Conservation (phyloP, 2,797 vertebrate species). For the Gobio occitaniae region DNA sequence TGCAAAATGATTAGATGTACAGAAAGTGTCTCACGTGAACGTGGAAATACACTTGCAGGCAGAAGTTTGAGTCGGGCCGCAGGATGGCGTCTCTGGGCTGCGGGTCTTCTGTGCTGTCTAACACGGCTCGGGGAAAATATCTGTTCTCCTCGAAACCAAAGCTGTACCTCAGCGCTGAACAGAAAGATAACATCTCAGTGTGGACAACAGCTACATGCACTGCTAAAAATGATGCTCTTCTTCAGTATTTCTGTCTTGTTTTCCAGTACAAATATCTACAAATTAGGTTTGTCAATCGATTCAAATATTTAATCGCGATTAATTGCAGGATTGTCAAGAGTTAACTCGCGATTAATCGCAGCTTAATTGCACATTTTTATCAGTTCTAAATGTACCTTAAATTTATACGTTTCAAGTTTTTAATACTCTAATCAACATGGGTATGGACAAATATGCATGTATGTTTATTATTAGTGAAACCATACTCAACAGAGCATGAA, state of each 20-base stretch:
- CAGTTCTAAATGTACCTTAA: too few relatives aligned
- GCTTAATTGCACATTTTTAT: too few relatives aligned
- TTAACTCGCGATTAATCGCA: too few relatives aligned
- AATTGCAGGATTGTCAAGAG: too few relatives aligned
- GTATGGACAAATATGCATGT: too few relatives aligned
- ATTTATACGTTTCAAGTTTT: too few relatives aligned
- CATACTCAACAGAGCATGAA: too few relatives aligned
- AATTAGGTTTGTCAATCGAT: too few relatives aligned
- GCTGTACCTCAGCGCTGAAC: conserved; percentile 80
- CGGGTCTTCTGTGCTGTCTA: conserved; percentile 80
- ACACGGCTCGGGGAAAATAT: conserved; percentile 82
- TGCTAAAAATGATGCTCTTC: not conserved
- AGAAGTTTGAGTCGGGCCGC: conserved; percentile 68
- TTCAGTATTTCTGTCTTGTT: not conserved
- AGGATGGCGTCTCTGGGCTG: conserved; percentile 71
- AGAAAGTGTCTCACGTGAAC: conserved; percentile 82
- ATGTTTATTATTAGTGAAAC: too few relatives aligned
- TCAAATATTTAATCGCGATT: too few relatives aligned
- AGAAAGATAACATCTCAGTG: not conserved
- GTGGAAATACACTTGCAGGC: conserved; percentile 83
- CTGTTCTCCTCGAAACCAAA: conserved; percentile 86
- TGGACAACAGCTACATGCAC: not conserved
- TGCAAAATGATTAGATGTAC: not conserved
- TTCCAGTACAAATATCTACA: not conserved
- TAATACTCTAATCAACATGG: too few relatives aligned